Evolutionary conservation across 2,797 vertebrate genomes (phyloP), one percentile per base, ranked within the genome.

Genomic region (Masticophis lateralis): DNA sequence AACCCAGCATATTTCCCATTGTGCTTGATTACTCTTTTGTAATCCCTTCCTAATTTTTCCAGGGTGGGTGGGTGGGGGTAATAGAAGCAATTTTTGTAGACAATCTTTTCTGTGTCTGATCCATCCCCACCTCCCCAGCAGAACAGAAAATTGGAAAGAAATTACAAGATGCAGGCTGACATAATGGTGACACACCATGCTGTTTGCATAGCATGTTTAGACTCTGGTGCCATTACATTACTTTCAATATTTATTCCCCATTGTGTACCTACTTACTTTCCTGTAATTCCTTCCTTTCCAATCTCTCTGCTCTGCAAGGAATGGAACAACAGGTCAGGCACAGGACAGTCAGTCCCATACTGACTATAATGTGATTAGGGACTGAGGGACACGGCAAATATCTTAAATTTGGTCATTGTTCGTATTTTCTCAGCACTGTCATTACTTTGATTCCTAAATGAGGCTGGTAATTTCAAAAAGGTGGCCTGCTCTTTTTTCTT

Each of bases 31-130:
- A 66, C 14, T 74, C 66, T 69, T 32, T 69, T 74, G n/a, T 74
- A 74, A 74, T 37, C 16, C 32, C 32, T 74, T 74, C n/a, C 66
- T 32, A 16, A 74, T 74, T 32, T 74, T 37, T 74, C n/a, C 7
- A 2, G 0, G 14, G 6, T 14, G n/a, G n/a, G n/a, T 28, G 14
- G 7, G 2, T 1, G n/a, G 28, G 14, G 7, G 2, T 1, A 18
- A 74, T 74, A 74, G n/a, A 74, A 74, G n/a, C n/a, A 37, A 18
- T 74, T 74, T 74, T 32, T 74, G 69, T 37, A 74, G 16, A 32
- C 32, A 79, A 79, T 79, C 12, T 79, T 43, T 79, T 37, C 32
- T 79, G 13, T 69, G 32, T 20, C 32, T 1, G 8, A 79, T 37
- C 16, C 32, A 74, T 32, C 16, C 7, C n/a, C 5, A 32, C 32